These are phyloP conservation scores for Pseudocheirus occidentalis DNA, from an alignment of 2,797 vertebrate genomes.

Conservation along the genomic window DNA sequence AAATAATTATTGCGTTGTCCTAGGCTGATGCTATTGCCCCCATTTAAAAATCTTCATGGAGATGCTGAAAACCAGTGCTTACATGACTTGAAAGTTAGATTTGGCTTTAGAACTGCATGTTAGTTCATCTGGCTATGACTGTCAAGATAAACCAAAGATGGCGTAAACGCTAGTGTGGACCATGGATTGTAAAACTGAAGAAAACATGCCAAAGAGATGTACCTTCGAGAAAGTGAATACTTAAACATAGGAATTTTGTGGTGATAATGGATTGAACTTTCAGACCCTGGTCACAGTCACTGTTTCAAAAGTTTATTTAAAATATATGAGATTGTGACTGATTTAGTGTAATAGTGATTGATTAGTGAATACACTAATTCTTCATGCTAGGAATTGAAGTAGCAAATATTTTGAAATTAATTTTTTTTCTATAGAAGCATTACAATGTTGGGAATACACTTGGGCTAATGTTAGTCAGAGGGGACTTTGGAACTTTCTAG, in stretches of 20 bases:
- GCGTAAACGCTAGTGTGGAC: neutral
- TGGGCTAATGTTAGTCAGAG: conserved; percentile 16
- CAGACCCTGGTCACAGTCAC: conserved; percentile 11
- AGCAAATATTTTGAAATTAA: conserved; percentile 30
- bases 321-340: neutral
- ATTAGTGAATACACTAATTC: conserved; percentile 4
- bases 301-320: conserved; percentile 4
- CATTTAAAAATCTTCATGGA: neutral
- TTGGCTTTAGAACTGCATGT: conserved; percentile 13
- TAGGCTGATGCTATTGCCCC: conserved; percentile 11
- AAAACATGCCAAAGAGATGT: conserved; percentile 14
- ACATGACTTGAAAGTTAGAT: conserved; percentile 32
- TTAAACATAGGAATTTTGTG: conserved; percentile 61
- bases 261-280: conserved; percentile 44
- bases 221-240: conserved; percentile 14
- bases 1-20: neutral
- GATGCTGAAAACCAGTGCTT: conserved; percentile 12
- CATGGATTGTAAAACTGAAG: neutral
- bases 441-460: neutral
- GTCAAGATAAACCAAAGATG: neutral
- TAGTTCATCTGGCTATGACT: neutral
- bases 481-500: conserved; percentile 12
- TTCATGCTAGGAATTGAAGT: conserved; percentile 18
- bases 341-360: neutral
- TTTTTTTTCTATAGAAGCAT: conserved; percentile 32